Evolutionary conservation across 2,888 invertebrate genomes (phyloP).

Genomic region (Phyllotreta cruciferae): DNA sequence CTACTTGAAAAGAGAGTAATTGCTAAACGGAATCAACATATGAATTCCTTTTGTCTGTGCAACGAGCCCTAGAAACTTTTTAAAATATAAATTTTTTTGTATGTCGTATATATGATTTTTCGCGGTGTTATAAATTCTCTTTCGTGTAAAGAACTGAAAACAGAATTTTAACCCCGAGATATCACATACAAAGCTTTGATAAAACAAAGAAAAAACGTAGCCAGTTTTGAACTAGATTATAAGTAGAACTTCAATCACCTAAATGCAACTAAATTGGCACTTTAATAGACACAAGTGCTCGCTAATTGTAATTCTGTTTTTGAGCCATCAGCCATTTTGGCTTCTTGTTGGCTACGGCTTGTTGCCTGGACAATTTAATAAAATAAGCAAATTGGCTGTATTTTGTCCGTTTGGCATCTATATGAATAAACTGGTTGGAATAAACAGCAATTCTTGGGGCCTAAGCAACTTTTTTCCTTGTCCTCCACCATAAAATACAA

Average conservation of each 20-base stretch:
- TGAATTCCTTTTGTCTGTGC: conserved; percentile 6
- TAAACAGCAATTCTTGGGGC: conserved; percentile 8
- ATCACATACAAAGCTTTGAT: not conserved
- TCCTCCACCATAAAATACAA: conserved; percentile 44
- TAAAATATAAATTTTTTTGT: not conserved
- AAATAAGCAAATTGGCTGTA: too few relatives aligned
- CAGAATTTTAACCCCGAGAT: conserved; percentile 1
- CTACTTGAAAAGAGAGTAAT: not conserved
- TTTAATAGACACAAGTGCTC: too few relatives aligned
- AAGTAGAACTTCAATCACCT: too few relatives aligned
- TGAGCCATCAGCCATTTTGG: too few relatives aligned
- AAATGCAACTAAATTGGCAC: too few relatives aligned
- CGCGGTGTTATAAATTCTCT: conserved; percentile 1
- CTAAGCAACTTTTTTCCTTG: conserved; percentile 22
- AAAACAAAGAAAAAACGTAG: not conserved
- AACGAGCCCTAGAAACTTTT: conserved; percentile 2
- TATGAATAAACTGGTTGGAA: conserved; percentile 3
- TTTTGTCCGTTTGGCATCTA: too few relatives aligned
- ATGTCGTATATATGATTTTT: not conserved
- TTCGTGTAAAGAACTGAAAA: not conserved
- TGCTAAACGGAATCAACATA: not conserved
- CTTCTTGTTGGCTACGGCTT: too few relatives aligned
- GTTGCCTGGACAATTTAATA: too few relatives aligned
- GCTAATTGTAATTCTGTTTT: too few relatives aligned
- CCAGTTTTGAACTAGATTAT: not conserved